A percentile compares a stretch with the other conserved stretches of the same genome.
These are phyloP conservation scores for Pseudorhombus dupliciocellatus DNA, from an alignment of 2,113 vertebrate species.

Conservation along the genomic window DNA sequence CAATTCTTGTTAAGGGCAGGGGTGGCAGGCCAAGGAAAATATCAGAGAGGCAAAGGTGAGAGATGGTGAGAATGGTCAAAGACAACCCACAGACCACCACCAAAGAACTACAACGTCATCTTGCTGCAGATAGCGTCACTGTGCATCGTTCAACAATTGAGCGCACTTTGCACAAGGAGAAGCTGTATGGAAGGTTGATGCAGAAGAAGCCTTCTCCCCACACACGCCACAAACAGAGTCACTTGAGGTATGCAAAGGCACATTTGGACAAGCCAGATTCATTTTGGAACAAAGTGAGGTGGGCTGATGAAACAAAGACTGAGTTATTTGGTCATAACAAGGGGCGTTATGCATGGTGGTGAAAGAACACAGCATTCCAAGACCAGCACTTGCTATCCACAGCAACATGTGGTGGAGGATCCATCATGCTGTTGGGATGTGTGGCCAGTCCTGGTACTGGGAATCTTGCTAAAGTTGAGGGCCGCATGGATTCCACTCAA, in stretches of 20 bases:
- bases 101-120: constrained; percentile 13
- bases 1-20: background rate
- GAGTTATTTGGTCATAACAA: too few species aligned
- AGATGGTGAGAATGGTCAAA: constrained; percentile 2
- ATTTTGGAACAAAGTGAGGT: background rate
- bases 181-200: background rate
- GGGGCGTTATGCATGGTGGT: too few species aligned
- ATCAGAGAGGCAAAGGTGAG: too few species aligned
- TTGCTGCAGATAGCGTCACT: constrained; percentile 25
- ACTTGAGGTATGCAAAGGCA: background rate
- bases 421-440: too few species aligned
- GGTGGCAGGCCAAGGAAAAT: background rate
- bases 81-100: constrained; percentile 2
- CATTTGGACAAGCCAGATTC: constrained; percentile 6
- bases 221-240: constrained; percentile 1
- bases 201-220: background rate
- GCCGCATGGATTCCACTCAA: constrained; percentile 11
- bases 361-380: too few species aligned
- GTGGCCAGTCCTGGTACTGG: background rate
- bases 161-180: constrained; percentile 2
- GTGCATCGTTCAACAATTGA: constrained; percentile 1
- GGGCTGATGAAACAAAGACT: constrained; percentile 1
- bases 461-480: constrained; percentile 18
- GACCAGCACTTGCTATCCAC: too few species aligned
- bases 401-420: too few species aligned